Percentiles rank a stretch among this genome's conserved stretches.
These are phyloP conservation scores for Arnoldichthys spilopterus DNA, from an alignment of 2,797 vertebrate genomes.

Conservation along the genomic window DNA sequence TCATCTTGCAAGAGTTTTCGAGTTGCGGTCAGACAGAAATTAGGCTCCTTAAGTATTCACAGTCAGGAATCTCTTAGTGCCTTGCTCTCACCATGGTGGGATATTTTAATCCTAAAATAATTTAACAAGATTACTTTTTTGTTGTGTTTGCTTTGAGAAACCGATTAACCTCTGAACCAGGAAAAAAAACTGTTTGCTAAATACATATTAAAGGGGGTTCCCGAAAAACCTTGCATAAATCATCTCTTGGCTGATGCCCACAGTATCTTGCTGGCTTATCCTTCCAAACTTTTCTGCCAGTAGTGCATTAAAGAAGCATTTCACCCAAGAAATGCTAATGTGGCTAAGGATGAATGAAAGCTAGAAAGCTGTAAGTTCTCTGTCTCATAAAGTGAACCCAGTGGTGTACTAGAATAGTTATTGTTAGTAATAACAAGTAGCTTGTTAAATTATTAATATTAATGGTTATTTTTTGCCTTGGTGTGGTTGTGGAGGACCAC, in stretches of 20 bases:
- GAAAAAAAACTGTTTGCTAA: background rate
- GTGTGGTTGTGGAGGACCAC: too few relatives aligned
- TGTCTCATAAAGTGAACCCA: background rate
- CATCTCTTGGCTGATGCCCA: constrained; percentile 36
- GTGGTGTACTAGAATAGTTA: background rate
- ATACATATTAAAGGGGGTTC: background rate
- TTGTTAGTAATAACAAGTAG: too few relatives aligned
- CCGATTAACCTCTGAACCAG: constrained; percentile 30
- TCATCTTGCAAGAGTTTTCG: background rate
- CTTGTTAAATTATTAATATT: too few relatives aligned
- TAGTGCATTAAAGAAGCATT: constrained; percentile 40
- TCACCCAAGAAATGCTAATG: background rate
- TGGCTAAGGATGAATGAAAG: background rate
- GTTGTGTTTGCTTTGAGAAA: constrained; percentile 7
- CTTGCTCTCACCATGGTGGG: background rate
- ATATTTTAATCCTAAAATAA: constrained; percentile 33
- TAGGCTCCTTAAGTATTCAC: constrained; percentile 3
- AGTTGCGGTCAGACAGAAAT: background rate
- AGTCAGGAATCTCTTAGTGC: constrained; percentile 4
- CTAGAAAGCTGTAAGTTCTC: too few relatives aligned
- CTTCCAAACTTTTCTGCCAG: constrained; percentile 42
- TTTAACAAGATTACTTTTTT: constrained; percentile 21
- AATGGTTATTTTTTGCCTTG: too few relatives aligned
- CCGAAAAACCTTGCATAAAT: background rate
- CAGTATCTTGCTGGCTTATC: constrained; percentile 37